These are phyloP conservation scores for Botia almorhae DNA, from an alignment of 2,797 vertebrate genomes.

Conservation along the genomic window DNA sequence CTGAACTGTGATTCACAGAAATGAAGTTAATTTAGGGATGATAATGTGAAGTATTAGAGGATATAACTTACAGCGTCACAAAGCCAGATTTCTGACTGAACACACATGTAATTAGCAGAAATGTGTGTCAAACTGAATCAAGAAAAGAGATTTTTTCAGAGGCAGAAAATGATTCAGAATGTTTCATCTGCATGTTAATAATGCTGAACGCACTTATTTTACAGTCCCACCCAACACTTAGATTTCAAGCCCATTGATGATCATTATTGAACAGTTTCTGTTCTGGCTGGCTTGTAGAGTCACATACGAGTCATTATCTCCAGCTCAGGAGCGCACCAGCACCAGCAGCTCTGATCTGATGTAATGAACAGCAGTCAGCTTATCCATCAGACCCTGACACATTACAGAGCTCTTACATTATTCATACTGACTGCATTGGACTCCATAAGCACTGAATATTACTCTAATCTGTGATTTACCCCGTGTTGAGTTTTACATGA, in stretches of 20 bases:
- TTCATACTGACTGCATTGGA: slow-evolving; percentile 6
- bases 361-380: slow-evolving; percentile 26
- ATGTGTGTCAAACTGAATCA: too few species aligned
- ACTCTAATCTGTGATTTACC: slow-evolving; percentile 8
- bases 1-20: too few species aligned
- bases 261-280: slow-evolving; percentile 19
- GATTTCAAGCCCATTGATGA: slow-evolving; percentile 25
- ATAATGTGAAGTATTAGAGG: too few species aligned
- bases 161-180: too few species aligned
- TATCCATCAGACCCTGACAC: background rate
- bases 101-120: too few species aligned
- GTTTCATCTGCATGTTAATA: too few species aligned
- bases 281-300: background rate
- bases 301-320: slow-evolving; percentile 29
- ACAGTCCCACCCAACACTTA: background rate
- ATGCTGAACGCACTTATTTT: too few species aligned
- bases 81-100: too few species aligned
- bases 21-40: too few species aligned
- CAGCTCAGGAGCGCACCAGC: slow-evolving; percentile 25
- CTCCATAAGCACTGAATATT: background rate
- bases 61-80: too few species aligned
- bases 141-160: too few species aligned
- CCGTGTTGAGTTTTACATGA: slow-evolving; percentile 3
- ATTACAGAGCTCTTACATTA: slow-evolving; percentile 2
- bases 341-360: slow-evolving; percentile 12